phyloP scores from a whole-genome alignment of 1,140 invertebrate species.

The Centruroides vittatus region DNA sequence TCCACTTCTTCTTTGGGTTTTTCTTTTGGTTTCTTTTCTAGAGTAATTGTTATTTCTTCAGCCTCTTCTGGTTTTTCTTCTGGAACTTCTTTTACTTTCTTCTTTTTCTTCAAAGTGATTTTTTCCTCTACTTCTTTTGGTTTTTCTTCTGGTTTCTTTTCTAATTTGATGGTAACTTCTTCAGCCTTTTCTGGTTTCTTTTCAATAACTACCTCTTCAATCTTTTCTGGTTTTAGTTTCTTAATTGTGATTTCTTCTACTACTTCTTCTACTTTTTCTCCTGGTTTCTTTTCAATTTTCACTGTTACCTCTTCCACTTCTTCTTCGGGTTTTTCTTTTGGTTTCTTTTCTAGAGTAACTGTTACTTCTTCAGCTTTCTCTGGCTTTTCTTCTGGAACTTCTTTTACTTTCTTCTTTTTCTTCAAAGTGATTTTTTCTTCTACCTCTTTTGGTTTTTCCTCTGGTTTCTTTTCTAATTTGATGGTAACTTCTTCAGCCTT shows the following conservation, averaged over 20 bases:
- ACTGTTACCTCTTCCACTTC: constrained; percentile 10
- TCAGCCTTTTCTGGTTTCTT: constrained; percentile 20
- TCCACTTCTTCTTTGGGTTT: not conserved
- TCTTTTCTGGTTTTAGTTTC: constrained; percentile 10
- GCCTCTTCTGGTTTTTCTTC: not conserved
- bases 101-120: not conserved
- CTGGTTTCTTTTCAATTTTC: not conserved
- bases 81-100: constrained; percentile 12
- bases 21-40: constrained; percentile 15
- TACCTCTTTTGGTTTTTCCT: constrained; percentile 17
- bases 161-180: constrained; percentile 6
- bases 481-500: not conserved
- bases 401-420: constrained; percentile 9
- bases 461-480: constrained; percentile 30
- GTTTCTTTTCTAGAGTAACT: constrained; percentile 29
- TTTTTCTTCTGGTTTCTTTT: constrained; percentile 12
- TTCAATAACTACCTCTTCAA: constrained; percentile 18
- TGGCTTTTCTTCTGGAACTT: not conserved
- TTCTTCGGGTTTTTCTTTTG: constrained; percentile 19
- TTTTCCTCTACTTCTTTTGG: not conserved
- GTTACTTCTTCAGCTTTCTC: not conserved
- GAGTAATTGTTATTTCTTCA: constrained; percentile 10
- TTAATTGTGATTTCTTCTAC: constrained; percentile 9
- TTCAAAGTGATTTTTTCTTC: not conserved
- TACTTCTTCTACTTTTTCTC: constrained; percentile 11